A percentile compares a stretch with the other conserved stretches of the same genome.
Evolutionary conservation across 2,888 invertebrate species (phyloP).

Genomic region (Phortica magna): DNA sequence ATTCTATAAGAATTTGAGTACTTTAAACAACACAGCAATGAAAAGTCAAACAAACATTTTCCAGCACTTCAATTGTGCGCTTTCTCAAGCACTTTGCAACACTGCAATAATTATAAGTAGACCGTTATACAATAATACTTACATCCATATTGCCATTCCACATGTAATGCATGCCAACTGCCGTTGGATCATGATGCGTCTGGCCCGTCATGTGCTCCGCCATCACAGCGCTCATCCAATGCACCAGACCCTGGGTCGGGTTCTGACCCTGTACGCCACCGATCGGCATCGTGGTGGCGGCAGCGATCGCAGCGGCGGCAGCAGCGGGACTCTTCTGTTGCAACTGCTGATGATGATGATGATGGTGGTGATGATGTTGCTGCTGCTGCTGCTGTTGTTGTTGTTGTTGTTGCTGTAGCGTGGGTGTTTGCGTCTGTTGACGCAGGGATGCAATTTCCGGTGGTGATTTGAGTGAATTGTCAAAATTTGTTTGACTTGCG

Average conservation of each 20-base stretch:
- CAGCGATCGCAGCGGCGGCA: conserved; percentile 57
- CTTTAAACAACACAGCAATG: too few species aligned
- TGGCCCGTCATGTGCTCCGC: conserved; percentile 94
- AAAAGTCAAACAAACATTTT: too few species aligned
- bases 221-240: conserved; percentile 97
- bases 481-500: conserved; percentile 63
- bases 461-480: conserved; percentile 65
- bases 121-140: conserved; percentile 62
- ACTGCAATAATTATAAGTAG: neutral
- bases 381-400: conserved; percentile 56
- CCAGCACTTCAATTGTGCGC: too few species aligned
- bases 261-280: conserved; percentile 81
- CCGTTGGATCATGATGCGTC: conserved; percentile 83
- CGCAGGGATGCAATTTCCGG: conserved; percentile 51
- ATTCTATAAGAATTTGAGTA: too few species aligned
- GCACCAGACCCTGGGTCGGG: conserved; percentile 89
- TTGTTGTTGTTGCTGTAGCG: conserved; percentile 53
- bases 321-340: conserved; percentile 48
- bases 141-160: conserved; percentile 79
- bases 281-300: conserved; percentile 76
- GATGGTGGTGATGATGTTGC: conserved; percentile 37
- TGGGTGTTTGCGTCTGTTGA: neutral
- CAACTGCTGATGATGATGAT: conserved; percentile 38
- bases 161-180: conserved; percentile 79
- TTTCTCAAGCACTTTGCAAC: neutral